A percentile compares a stretch with the other conserved stretches of the same genome.
Evolutionary conservation across 2,888 invertebrate species (phyloP).

Genomic region (Seira sanloemensis): DNA sequence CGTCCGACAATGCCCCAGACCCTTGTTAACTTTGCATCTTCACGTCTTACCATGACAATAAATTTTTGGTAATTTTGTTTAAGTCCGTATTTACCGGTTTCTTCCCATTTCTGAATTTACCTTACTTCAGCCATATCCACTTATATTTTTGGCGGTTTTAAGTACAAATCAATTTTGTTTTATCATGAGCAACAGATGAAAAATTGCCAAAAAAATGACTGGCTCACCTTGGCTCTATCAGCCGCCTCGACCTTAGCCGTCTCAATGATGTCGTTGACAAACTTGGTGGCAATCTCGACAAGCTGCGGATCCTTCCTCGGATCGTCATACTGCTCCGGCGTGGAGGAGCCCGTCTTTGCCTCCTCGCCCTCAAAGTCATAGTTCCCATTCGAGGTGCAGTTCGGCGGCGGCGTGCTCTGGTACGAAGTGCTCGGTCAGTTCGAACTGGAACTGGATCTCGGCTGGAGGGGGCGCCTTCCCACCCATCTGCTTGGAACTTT

Average conservation of each 20-base stretch:
- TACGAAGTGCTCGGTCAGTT: conserved; percentile 72
- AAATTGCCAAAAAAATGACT: no score
- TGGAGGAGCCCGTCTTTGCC: conserved; percentile 30
- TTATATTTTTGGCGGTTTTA: background rate
- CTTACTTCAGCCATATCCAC: no score
- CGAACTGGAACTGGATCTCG: conserved; percentile 71
- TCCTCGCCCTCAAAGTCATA: conserved; percentile 58
- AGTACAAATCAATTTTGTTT: background rate
- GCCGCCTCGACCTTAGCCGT: conserved; percentile 77
- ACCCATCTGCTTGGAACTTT: conserved; percentile 19
- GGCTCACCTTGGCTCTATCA: conserved; percentile 75
- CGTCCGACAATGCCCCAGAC: no score
- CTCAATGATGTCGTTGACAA: conserved; percentile 77
- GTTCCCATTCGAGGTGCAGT: conserved; percentile 72
- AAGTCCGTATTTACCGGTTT: no score
- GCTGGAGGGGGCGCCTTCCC: conserved; percentile 50
- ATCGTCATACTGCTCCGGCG: conserved; percentile 12
- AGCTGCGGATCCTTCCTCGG: conserved; percentile 76
- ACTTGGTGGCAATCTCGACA: conserved; percentile 77
- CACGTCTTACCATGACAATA: no score
- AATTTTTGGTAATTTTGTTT: no score
- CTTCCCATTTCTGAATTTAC: no score
- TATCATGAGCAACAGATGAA: background rate
- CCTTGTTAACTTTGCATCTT: no score
- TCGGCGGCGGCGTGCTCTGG: conserved; percentile 72